Evolutionary conservation across 2,888 invertebrate species (phyloP), one percentile per base, ranked within the genome.

Genomic region (Rhogogaster chlorosoma): DNA sequence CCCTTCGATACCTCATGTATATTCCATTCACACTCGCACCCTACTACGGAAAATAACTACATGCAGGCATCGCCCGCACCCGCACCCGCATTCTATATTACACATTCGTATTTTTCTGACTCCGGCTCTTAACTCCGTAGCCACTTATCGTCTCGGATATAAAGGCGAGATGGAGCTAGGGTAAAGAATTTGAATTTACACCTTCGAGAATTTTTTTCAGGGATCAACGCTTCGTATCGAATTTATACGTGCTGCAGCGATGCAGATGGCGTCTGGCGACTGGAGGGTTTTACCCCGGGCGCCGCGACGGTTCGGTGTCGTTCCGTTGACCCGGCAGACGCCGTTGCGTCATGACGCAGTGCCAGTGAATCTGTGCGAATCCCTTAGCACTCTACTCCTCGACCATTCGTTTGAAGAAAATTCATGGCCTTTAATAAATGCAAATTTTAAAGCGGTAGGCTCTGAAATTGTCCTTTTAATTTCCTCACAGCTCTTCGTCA

Each of bases 1-100:
- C 87, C 87, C 87, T 85, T 75, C 75, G 84, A 64, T 82, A 77
- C 86, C 91, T 91, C 91, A 91, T 92, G 89, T 91, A 91, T 92
- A 92, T 92, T 92, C 91, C 89, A 91, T 91, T 87, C 88, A 88
- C 85, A 88, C 88, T 89, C 87, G 86, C 89, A 88, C 83, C 67
- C 64, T 61, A 29, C 49, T 32, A 32, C 12, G 77, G 53, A 77
- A 32, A 77, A 77, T 77, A 77, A 77, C 77, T 77, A 77, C 77
- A 49, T 36, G 26, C 77, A 77, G 15, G 12, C 45, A 45, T 18
- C 45, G 0, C 12, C 26, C 32, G 29, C 77, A 15, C 6, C 49
- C 10, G 10, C 6, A 26, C 26, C 45, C 42, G 15, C 71, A 38
- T 67, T 67, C 67, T 29, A 67, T 57, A 61, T 61, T 26, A 61